Evolutionary conservation across 1,140 invertebrate genomes (phyloP).

Genomic region (Cryptotermes secundus): DNA sequence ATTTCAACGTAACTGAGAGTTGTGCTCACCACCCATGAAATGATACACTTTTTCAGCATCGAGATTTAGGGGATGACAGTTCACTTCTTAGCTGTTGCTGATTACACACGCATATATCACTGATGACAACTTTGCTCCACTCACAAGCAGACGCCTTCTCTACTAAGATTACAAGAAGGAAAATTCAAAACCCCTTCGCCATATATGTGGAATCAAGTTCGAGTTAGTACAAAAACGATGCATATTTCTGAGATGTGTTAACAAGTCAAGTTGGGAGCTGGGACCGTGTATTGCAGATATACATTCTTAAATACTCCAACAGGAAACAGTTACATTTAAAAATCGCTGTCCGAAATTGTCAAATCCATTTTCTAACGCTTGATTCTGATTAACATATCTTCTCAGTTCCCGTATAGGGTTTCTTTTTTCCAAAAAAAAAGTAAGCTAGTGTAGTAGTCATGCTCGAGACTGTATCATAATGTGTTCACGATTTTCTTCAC

Average conservation of each 20-base stretch:
- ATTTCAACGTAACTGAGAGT: not conserved
- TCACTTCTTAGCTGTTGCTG: not conserved
- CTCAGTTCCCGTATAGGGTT: too few relatives aligned
- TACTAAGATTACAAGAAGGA: not conserved
- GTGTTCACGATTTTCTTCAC: too few relatives aligned
- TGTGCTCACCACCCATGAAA: not conserved
- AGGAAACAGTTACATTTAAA: too few relatives aligned
- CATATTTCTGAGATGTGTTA: not conserved
- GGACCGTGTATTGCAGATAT: too few relatives aligned
- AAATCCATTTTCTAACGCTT: too few relatives aligned
- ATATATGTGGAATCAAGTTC: not conserved
- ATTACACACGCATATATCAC: slow-evolving; percentile 13
- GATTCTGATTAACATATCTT: too few relatives aligned
- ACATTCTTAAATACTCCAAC: too few relatives aligned
- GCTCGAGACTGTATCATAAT: too few relatives aligned
- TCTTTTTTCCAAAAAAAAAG: too few relatives aligned
- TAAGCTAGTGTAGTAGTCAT: too few relatives aligned
- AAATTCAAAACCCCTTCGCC: not conserved
- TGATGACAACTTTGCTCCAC: not conserved
- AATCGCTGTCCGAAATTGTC: too few relatives aligned
- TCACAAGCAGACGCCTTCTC: not conserved
- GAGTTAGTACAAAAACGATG: not conserved
- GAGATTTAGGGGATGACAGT: not conserved
- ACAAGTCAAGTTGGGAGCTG: too few relatives aligned
- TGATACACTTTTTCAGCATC: not conserved